Percentiles rank a stretch among this genome's conserved stretches.
Evolutionary conservation across 1,140 invertebrate species (phyloP).

Genomic region (Heliothis subflexa): DNA sequence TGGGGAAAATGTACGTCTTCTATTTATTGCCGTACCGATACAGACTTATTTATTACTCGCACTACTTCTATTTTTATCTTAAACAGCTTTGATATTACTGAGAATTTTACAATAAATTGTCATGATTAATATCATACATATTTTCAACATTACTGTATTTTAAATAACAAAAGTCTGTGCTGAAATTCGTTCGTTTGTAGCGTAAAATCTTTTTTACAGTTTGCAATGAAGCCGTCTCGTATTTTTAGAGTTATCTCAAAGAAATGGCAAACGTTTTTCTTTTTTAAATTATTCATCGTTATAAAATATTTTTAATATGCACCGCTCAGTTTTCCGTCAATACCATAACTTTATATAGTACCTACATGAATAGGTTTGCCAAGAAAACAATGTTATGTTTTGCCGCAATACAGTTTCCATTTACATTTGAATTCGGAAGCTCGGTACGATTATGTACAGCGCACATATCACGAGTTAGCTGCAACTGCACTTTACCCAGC

Average conservation of each 20-base stretch:
- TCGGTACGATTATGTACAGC: not conserved
- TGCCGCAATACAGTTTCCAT: slow-evolving; percentile 1
- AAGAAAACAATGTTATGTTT: not conserved
- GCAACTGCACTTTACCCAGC: slow-evolving; percentile 22
- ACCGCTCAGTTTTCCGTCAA: too few species aligned
- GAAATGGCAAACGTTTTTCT: slow-evolving; percentile 9
- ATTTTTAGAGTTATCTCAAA: not conserved
- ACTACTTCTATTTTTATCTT: slow-evolving; percentile 19
- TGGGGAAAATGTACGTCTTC: slow-evolving; percentile 49
- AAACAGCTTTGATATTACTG: slow-evolving; percentile 7
- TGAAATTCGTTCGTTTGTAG: not conserved
- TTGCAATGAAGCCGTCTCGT: slow-evolving; percentile 11
- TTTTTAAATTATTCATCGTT: not conserved
- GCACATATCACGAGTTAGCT: slow-evolving; percentile 18
- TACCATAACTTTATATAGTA: too few species aligned
- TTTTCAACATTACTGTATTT: not conserved
- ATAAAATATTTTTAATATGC: not conserved
- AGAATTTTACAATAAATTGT: slow-evolving; percentile 7
- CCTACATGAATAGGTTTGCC: not conserved
- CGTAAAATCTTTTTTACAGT: not conserved
- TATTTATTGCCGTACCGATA: slow-evolving; percentile 44
- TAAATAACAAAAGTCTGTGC: not conserved
- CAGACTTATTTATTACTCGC: slow-evolving; percentile 31
- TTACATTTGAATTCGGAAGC: slow-evolving; percentile 12
- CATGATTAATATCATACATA: slow-evolving; percentile 11